Conservation (phyloP, 2,113 vertebrate species). For the Oceanodroma tethys region DNA sequence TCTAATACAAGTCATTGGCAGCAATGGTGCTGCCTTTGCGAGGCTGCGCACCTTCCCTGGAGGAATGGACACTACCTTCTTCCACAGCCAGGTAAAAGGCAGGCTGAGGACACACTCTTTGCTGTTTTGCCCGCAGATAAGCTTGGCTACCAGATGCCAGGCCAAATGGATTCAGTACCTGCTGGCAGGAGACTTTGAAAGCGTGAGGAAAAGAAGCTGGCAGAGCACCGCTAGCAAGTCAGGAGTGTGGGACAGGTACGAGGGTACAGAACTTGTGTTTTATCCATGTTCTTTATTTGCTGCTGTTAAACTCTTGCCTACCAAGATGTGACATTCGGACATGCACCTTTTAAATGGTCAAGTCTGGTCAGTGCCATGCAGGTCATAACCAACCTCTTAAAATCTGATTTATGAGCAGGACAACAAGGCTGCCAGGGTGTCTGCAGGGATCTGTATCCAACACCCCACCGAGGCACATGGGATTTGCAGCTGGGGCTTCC, state of each 20-base stretch:
- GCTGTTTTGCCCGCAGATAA: not conserved
- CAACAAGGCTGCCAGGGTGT: not conserved
- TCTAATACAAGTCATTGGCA: not conserved
- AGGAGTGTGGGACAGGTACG: not conserved
- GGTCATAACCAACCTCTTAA: not conserved
- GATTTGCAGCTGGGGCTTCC: not conserved
- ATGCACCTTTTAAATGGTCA: not conserved
- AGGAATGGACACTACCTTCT: not conserved
- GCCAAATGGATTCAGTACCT: not conserved
- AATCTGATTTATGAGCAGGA: not conserved
- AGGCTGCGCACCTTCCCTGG: not conserved
- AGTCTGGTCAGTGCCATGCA: not conserved
- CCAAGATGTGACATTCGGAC: not conserved
- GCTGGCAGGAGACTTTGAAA: not conserved
- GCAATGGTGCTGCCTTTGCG: not conserved
- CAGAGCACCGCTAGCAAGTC: accelerated
- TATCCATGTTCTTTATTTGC: not conserved
- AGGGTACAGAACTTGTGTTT: not conserved
- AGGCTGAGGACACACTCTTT: not conserved
- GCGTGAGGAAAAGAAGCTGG: not conserved
- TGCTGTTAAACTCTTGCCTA: not conserved
- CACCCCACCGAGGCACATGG: accelerated
- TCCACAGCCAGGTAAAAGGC: not conserved
- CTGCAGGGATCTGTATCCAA: not conserved
- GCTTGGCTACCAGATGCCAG: not conserved